Evolutionary conservation across 2,797 vertebrate species (phyloP), one percentile per base, ranked within the genome.

Genomic region (Characodon lateralis): DNA sequence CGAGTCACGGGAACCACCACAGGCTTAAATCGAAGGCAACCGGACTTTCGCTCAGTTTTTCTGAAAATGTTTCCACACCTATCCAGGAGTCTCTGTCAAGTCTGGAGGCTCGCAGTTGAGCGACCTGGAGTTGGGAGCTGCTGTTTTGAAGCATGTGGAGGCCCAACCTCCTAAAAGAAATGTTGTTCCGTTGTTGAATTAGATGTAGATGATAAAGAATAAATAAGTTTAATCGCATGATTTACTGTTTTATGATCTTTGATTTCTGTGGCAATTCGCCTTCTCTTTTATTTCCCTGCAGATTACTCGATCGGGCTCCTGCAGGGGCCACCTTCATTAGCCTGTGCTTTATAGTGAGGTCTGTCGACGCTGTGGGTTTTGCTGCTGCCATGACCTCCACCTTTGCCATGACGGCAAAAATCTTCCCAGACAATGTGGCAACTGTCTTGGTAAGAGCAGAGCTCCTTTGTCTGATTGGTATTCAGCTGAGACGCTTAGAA

Each of bases 401-500:
- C 0, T 97, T 96, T 83, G 96, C 98, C 6, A 92, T 98, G 50
- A 95, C 97, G 5, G 96, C 96, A 24, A 95, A 97, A 86, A 94
- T 96, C 73, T 99, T 99, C 90, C 98, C 98, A 22, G 94, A 95
- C 91, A 98, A 97, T 80, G 95, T 99, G 90, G 98, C 97, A 0
- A 99, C 98, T 87, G 96, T 98, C 71, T 0, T 99, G 96, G 98
- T 99, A 95, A 95, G 97, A 91, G 83, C 46, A 78, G 80, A 82
- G 77, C 28, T n/a, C 66, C n/a, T 43, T 87, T 82, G 81, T 91
- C 82, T 74, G 3, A 20, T 56, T 77, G 87, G 87, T 43, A 85
- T 91, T 89, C 82, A 90, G 90, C 90, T 87, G 74, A 73, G 83
- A 71, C 74, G 66, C 3, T 81, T 75, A 74, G 72, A 70, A 85